These are phyloP conservation scores for Onchidella celtica DNA, from an alignment of 2,888 invertebrate species.

Conservation along the genomic window DNA sequence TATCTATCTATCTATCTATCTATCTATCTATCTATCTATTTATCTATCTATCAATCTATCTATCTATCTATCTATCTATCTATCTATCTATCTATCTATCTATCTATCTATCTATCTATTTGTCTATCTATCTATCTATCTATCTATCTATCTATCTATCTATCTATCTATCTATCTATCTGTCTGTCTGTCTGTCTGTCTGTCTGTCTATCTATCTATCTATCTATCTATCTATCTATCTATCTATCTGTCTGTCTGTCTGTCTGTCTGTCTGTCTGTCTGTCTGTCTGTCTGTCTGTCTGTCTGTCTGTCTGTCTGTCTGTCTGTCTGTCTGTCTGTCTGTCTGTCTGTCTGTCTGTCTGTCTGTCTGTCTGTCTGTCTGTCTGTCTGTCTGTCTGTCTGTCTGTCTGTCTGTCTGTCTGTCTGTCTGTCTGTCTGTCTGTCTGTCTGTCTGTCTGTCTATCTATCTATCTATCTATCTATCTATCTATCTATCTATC, in stretches of 20 bases:
- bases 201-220: no score
- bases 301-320: slow-evolving; percentile 8
- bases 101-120: no score
- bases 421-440: slow-evolving; percentile 41
- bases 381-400: slow-evolving; percentile 17
- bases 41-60: no score
- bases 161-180: slow-evolving; percentile 24
- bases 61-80: no score
- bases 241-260: no score
- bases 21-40: no score
- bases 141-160: background rate
- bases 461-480: no score
- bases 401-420: slow-evolving; percentile 31
- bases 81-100: background rate
- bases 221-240: no score
- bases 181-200: no score
- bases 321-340: slow-evolving; percentile 26
- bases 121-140: no score
- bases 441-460: slow-evolving; percentile 6
- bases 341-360: slow-evolving; percentile 16
- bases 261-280: slow-evolving; percentile 25
- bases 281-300: background rate
- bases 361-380: slow-evolving; percentile 2
- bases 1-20: no score
- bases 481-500: no score